Conservation (phyloP, 1,140 invertebrate genomes). For the Drosophila sucinea region DNA sequence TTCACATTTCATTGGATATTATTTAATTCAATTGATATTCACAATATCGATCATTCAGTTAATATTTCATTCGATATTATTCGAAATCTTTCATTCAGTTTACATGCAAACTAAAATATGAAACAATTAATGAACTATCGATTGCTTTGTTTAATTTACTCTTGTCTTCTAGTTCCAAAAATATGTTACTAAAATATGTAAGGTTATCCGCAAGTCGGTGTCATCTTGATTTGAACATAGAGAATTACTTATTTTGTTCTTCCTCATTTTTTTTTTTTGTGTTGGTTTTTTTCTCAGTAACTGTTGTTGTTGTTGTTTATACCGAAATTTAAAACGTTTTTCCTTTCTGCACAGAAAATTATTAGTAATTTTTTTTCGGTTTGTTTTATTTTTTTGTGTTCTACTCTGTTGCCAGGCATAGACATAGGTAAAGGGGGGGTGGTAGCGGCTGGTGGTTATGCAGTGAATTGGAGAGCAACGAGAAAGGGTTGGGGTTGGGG, state of each 20-base stretch:
- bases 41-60: too few relatives aligned
- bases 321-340: slow-evolving; percentile 32
- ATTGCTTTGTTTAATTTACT: too few relatives aligned
- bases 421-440: slow-evolving; percentile 6
- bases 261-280: background rate
- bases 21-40: too few relatives aligned
- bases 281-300: background rate
- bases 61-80: too few relatives aligned
- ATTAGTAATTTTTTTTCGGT: slow-evolving; percentile 46
- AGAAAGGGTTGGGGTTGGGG: background rate
- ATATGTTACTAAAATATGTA: background rate
- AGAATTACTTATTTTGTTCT: slow-evolving; percentile 35
- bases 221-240: background rate
- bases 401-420: slow-evolving; percentile 22
- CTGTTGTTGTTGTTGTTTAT: slow-evolving; percentile 5
- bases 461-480: background rate
- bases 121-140: too few relatives aligned
- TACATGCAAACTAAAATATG: too few relatives aligned
- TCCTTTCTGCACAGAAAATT: slow-evolving; percentile 43
- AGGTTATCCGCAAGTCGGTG: background rate
- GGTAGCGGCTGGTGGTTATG: background rate
- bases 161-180: too few relatives aligned
- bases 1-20: too few relatives aligned
- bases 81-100: too few relatives aligned
- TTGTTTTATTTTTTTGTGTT: slow-evolving; percentile 25